Conservation (phyloP, 2,113 vertebrate species). For the Ptyas mucosa region DNA sequence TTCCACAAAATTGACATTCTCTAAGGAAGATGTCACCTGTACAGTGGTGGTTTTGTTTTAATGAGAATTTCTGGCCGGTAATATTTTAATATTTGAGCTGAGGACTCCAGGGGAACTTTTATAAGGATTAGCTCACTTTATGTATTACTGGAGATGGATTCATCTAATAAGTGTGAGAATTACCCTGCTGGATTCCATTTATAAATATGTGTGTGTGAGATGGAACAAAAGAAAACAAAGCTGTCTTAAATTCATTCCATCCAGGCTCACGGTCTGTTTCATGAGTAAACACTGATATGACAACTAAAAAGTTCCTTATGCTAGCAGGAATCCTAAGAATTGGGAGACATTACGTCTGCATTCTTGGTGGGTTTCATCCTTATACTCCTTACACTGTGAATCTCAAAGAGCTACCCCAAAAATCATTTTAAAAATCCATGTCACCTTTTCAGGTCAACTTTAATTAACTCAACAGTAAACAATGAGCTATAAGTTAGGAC, state of each 20-base stretch:
- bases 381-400: neutral
- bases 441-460: neutral
- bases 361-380: neutral
- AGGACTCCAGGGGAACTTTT: constrained; percentile 2
- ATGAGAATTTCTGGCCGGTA: constrained; percentile 11
- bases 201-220: constrained; percentile 12
- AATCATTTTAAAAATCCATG: neutral
- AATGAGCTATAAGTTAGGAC: neutral
- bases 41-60: neutral
- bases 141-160: neutral
- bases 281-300: neutral
- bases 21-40: neutral
- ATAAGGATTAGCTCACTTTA: constrained; percentile 1
- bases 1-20: neutral
- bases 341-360: neutral
- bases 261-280: neutral
- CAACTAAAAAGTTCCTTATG: neutral
- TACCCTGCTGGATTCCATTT: constrained; percentile 2
- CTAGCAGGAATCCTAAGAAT: neutral
- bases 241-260: constrained; percentile 3
- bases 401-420: neutral
- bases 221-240: neutral
- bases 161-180: constrained; percentile 17
- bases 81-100: constrained; percentile 10
- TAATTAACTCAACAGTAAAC: neutral